phyloP scores from a whole-genome alignment of 2,797 vertebrate species.

The Sebastes minor region DNA sequence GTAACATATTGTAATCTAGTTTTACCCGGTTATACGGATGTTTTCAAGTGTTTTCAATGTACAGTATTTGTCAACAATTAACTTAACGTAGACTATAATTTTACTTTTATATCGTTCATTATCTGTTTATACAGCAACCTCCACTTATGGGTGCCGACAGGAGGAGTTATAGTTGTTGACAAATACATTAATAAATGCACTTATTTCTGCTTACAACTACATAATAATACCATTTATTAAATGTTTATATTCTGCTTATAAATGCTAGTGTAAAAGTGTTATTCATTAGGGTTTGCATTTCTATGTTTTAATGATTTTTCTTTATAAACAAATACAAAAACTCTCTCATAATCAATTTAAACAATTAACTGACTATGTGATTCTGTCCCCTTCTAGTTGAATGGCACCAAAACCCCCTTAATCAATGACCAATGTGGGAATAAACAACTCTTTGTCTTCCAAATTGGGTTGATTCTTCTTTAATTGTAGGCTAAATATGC shows the following conservation, averaged over 20 bases:
- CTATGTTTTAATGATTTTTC: background rate
- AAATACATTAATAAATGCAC: background rate
- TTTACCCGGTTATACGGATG: background rate
- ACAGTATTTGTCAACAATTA: background rate
- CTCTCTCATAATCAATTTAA: background rate
- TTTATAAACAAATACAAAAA: background rate
- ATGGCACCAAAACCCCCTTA: conserved; percentile 6
- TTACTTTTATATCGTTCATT: background rate
- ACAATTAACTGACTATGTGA: background rate
- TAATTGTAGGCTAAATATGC: background rate
- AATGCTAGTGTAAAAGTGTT: background rate
- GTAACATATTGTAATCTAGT: background rate
- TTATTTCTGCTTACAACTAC: no score
- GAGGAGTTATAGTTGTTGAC: background rate
- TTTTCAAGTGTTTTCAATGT: background rate
- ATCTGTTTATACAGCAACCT: background rate
- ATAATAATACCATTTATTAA: background rate
- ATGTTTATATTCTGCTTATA: background rate
- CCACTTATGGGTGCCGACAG: background rate
- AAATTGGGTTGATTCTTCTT: background rate
- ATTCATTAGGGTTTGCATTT: background rate
- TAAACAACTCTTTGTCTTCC: conserved; percentile 31
- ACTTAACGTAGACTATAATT: background rate
- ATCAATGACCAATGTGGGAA: background rate
- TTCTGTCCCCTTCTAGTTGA: background rate